Percentiles rank a stretch among this genome's conserved stretches.
Conservation (phyloP, 2,888 invertebrate species). For the Epistrophe eligans region DNA sequence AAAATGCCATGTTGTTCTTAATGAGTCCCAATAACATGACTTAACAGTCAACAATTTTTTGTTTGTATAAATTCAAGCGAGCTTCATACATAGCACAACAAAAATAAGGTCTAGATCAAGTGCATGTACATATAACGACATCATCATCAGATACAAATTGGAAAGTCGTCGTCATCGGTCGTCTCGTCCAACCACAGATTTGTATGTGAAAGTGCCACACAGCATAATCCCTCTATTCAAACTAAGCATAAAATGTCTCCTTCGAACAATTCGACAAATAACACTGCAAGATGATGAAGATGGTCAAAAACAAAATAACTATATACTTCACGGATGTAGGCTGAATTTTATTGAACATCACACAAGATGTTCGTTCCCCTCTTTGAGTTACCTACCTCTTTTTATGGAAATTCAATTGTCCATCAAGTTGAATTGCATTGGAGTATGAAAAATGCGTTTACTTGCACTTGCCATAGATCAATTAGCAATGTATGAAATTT, state of each 20-base stretch:
- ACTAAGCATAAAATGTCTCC: constrained; percentile 3
- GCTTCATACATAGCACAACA: neutral
- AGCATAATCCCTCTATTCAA: neutral
- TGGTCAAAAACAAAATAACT: constrained; percentile 52
- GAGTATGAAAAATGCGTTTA: constrained; percentile 39
- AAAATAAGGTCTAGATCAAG: neutral
- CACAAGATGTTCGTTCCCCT: neutral
- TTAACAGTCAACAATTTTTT: no score
- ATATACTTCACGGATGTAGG: constrained; percentile 55
- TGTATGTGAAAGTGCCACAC: constrained; percentile 54
- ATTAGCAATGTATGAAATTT: constrained; percentile 48
- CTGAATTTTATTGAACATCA: constrained; percentile 43
- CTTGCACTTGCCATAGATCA: constrained; percentile 69
- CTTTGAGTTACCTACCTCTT: neutral
- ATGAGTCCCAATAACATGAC: no score
- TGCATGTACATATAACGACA: neutral
- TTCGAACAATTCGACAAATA: neutral
- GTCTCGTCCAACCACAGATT: neutral
- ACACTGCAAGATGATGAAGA: neutral
- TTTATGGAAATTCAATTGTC: constrained; percentile 50
- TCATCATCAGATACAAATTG: constrained; percentile 47
- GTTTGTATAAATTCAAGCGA: no score
- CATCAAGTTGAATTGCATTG: constrained; percentile 37
- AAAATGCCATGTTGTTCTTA: no score
- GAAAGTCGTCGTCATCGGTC: constrained; percentile 58